Conservation (phyloP, 1,140 invertebrate species). For the Eriosoma lanigerum region DNA sequence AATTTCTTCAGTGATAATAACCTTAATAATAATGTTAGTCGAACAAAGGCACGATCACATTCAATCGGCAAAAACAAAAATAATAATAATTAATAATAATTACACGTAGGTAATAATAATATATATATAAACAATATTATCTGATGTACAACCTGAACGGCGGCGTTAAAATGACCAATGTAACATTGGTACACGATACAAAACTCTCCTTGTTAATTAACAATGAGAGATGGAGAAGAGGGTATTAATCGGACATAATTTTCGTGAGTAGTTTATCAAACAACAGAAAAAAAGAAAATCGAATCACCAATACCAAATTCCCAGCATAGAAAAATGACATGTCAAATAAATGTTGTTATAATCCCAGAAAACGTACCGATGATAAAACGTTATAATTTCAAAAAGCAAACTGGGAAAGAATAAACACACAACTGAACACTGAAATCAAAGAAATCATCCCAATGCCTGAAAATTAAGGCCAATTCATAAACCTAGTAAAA, state of each 20-base stretch:
- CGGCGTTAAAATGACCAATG: conserved; percentile 16
- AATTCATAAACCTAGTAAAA: conserved; percentile 23
- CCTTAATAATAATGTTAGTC: too few species aligned
- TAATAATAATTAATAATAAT: not conserved
- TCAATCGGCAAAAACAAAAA: not conserved
- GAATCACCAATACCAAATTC: conserved; percentile 23
- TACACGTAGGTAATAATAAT: not conserved
- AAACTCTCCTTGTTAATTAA: conserved; percentile 42
- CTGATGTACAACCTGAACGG: not conserved
- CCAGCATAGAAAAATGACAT: conserved; percentile 1
- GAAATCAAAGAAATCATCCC: conserved; percentile 17
- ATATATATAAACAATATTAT: not conserved
- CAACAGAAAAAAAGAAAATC: not conserved
- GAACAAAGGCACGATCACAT: not conserved
- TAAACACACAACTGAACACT: conserved; percentile 17
- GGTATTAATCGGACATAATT: conserved; percentile 33
- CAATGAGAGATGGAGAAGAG: conserved; percentile 34
- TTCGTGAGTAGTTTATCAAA: conserved; percentile 31
- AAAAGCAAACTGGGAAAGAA: conserved; percentile 21
- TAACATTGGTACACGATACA: conserved; percentile 55
- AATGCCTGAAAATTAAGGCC: not conserved
- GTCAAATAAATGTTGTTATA: conserved; percentile 1
- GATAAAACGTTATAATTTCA: conserved; percentile 41
- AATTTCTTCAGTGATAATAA: too few species aligned
- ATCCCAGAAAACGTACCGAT: conserved; percentile 8